Evolutionary conservation across 1,140 invertebrate genomes (phyloP).

Genomic region (Oryzaephilus surinamensis): DNA sequence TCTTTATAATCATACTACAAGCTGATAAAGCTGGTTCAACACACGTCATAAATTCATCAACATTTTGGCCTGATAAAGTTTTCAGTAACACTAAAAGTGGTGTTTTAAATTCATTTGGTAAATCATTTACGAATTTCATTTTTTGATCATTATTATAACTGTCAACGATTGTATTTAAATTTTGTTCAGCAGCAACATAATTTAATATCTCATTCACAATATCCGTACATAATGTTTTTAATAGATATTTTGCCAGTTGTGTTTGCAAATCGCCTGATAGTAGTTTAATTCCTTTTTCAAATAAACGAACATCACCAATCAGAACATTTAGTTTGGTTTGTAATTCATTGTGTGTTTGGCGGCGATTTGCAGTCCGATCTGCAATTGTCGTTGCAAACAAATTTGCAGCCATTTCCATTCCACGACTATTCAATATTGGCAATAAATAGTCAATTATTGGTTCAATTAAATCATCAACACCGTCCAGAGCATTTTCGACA

Average conservation of each 20-base stretch:
- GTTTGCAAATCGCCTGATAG: conserved; percentile 49
- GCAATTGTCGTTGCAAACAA: conserved; percentile 60
- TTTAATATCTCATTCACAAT: conserved; percentile 69
- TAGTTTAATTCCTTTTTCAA: conserved; percentile 75
- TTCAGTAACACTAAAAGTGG: conserved; percentile 51
- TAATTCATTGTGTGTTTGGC: conserved; percentile 66
- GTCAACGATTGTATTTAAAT: conserved; percentile 43
- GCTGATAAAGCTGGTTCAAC: conserved; percentile 59
- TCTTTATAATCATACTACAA: conserved; percentile 77
- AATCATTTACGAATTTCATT: conserved; percentile 54
- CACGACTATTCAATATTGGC: conserved; percentile 45
- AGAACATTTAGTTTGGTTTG: conserved; percentile 73
- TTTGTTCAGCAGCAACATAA: conserved; percentile 56
- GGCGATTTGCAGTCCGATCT: conserved; percentile 50
- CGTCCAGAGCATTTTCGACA: conserved; percentile 49
- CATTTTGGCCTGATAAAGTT: conserved; percentile 45
- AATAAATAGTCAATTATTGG: conserved; percentile 50
- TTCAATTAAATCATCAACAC: conserved; percentile 50
- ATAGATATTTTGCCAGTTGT: conserved; percentile 65
- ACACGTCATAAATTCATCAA: conserved; percentile 67
- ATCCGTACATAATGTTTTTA: conserved; percentile 75
- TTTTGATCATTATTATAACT: conserved; percentile 53
- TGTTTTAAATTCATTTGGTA: conserved; percentile 53
- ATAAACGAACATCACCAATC: conserved; percentile 65
- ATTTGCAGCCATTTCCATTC: conserved; percentile 49